Conservation (phyloP, 2,888 invertebrate species). For the Drosophila seclusa region DNA sequence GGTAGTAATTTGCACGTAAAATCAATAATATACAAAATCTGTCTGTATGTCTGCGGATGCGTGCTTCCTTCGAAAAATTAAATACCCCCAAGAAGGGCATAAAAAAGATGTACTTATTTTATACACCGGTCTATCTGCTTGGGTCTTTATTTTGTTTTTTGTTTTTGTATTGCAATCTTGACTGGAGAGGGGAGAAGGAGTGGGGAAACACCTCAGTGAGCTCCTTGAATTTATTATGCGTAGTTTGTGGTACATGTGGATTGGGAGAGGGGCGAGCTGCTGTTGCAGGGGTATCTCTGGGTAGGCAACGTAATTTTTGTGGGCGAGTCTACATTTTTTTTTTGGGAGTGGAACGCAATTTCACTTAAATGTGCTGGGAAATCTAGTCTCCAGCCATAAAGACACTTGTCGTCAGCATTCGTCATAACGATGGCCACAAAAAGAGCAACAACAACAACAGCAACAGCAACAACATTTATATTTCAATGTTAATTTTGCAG, state of each 20-base stretch:
- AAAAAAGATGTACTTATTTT: conserved; percentile 11
- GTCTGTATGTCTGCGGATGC: background rate
- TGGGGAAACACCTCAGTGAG: conserved; percentile 55
- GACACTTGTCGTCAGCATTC: conserved; percentile 58
- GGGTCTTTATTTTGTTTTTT: conserved; percentile 23
- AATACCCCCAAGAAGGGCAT: background rate
- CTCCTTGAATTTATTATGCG: conserved; percentile 68
- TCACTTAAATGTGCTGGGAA: conserved; percentile 46
- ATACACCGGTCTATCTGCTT: conserved; percentile 36
- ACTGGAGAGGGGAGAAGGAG: conserved; percentile 21
- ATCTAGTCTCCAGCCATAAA: conserved; percentile 63
- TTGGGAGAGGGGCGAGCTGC: background rate
- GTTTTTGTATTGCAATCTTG: conserved; percentile 23
- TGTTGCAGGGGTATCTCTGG: background rate
- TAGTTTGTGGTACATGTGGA: conserved; percentile 25
- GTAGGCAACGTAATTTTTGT: conserved; percentile 42
- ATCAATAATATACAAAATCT: background rate
- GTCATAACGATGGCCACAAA: conserved; percentile 64
- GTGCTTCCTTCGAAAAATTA: background rate
- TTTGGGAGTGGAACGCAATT: conserved; percentile 40
- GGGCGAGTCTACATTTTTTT: conserved; percentile 22
- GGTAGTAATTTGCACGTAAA: background rate
- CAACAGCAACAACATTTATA: conserved; percentile 17
- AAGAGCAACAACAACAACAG: background rate
- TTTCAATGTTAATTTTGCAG: conserved; percentile 66